Evolutionary conservation across 2,888 invertebrate genomes (phyloP).

Genomic region (Troides oblongomaculatus): DNA sequence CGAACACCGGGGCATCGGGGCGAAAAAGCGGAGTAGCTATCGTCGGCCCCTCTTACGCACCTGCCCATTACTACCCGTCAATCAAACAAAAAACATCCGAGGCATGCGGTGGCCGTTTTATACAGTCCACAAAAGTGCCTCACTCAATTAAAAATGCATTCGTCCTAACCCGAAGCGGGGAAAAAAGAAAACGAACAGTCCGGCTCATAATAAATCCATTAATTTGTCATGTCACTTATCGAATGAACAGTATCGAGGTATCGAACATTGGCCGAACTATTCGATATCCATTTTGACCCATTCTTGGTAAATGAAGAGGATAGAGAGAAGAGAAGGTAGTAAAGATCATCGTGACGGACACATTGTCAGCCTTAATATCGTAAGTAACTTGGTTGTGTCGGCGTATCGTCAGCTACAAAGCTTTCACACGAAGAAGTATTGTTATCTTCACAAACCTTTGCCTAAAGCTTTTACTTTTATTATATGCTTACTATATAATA

Average conservation of each 20-base stretch:
- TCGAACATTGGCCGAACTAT: slow-evolving; percentile 56
- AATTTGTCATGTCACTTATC: slow-evolving; percentile 79
- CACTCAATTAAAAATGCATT: slow-evolving; percentile 81
- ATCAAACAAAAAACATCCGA: slow-evolving; percentile 76
- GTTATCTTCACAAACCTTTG: not conserved
- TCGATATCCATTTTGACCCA: slow-evolving; percentile 49
- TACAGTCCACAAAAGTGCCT: slow-evolving; percentile 78
- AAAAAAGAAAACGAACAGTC: slow-evolving; percentile 68
- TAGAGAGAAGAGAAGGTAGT: slow-evolving; percentile 56
- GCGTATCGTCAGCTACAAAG: slow-evolving; percentile 48
- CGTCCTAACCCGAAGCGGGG: slow-evolving; percentile 69
- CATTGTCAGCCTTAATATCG: slow-evolving; percentile 70
- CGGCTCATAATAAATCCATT: slow-evolving; percentile 78
- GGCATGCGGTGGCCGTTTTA: slow-evolving; percentile 76
- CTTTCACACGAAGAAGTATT: not conserved
- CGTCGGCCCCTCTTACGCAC: slow-evolving; percentile 67
- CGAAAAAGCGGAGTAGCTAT: slow-evolving; percentile 76
- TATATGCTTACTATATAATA: not conserved
- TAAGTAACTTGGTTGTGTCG: slow-evolving; percentile 60
- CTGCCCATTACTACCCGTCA: slow-evolving; percentile 79
- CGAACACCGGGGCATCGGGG: slow-evolving; percentile 53
- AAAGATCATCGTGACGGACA: slow-evolving; percentile 65
- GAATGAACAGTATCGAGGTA: slow-evolving; percentile 60
- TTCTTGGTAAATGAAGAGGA: slow-evolving; percentile 57
- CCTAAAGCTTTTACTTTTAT: not conserved